These are phyloP conservation scores for Rhinatrema bivittatum DNA, from an alignment of 2,797 vertebrate species.

Conservation along the genomic window DNA sequence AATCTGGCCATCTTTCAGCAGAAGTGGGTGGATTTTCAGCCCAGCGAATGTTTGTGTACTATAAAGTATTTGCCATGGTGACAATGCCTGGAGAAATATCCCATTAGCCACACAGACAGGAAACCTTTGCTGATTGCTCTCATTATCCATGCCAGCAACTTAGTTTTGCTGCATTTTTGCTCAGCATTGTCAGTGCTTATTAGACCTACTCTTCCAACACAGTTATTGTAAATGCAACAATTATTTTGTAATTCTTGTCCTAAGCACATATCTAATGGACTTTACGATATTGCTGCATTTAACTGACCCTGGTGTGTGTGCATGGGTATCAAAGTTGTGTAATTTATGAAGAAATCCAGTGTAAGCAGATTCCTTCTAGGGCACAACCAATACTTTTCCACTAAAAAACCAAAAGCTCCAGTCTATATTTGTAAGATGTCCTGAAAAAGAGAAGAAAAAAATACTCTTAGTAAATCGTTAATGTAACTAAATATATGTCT, in stretches of 20 bases:
- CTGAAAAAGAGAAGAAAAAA: too few species aligned
- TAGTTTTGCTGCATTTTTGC: conserved; percentile 50
- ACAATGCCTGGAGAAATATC: conserved; percentile 71
- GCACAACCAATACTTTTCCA: too few species aligned
- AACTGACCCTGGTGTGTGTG: too few species aligned
- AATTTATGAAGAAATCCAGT: too few species aligned
- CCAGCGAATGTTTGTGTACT: conserved; percentile 73
- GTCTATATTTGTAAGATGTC: too few species aligned
- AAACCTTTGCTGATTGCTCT: conserved; percentile 65
- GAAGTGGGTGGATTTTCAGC: conserved; percentile 71
- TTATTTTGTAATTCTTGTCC: background rate
- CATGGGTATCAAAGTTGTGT: too few species aligned
- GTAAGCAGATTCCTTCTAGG: too few species aligned
- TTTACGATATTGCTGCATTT: too few species aligned
- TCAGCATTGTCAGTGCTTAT: conserved; percentile 42
- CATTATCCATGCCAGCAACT: conserved; percentile 61
- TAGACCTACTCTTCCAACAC: conserved; percentile 27
- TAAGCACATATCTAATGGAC: too few species aligned
- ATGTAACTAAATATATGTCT: too few species aligned
- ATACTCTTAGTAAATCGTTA: too few species aligned
- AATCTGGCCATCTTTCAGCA: conserved; percentile 68
- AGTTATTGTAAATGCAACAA: conserved; percentile 11
- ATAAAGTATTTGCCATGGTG: conserved; percentile 72
- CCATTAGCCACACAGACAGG: conserved; percentile 66
- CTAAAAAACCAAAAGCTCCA: too few species aligned